Evolutionary conservation across 2,888 invertebrate species (phyloP).

Genomic region (Himalopsyche japonica): DNA sequence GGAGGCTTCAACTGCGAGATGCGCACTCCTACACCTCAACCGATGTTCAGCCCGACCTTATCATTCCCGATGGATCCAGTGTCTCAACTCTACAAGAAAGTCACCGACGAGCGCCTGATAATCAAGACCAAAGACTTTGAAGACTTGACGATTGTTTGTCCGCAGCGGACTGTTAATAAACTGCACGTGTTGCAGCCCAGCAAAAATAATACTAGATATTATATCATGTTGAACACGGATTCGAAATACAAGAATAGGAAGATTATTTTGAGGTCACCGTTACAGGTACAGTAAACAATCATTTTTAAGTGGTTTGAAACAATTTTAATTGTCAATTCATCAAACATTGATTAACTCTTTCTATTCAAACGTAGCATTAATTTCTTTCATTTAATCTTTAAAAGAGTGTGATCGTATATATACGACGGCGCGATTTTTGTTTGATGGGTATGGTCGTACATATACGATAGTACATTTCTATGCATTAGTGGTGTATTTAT

Average conservation of each 20-base stretch:
- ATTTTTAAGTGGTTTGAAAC: no score
- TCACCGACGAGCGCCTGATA: conserved; percentile 68
- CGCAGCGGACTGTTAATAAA: conserved; percentile 66
- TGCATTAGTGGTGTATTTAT: no score
- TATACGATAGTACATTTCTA: no score
- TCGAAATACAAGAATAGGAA: conserved; percentile 61
- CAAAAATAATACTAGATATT: conserved; percentile 66
- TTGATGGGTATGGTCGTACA: no score
- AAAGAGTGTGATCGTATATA: no score
- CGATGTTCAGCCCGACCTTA: conserved; percentile 46
- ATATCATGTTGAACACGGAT: conserved; percentile 69
- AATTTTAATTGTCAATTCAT: no score
- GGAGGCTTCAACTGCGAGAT: conserved; percentile 54
- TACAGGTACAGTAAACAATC: conserved; percentile 61
- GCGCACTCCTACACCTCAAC: conserved; percentile 37
- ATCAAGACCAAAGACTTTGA: conserved; percentile 68
- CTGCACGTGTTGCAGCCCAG: conserved; percentile 67
- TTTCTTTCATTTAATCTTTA: no score
- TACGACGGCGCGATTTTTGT: no score
- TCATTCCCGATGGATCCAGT: conserved; percentile 58
- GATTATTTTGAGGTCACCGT: conserved; percentile 72
- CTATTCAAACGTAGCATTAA: no score
- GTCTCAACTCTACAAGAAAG: conserved; percentile 61
- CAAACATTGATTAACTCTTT: no score
- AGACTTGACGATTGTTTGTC: conserved; percentile 66